Percentiles rank a stretch among this genome's conserved stretches.
Evolutionary conservation across 2,797 vertebrate species (phyloP).

Genomic region (Typhlichthys eigenmanni): DNA sequence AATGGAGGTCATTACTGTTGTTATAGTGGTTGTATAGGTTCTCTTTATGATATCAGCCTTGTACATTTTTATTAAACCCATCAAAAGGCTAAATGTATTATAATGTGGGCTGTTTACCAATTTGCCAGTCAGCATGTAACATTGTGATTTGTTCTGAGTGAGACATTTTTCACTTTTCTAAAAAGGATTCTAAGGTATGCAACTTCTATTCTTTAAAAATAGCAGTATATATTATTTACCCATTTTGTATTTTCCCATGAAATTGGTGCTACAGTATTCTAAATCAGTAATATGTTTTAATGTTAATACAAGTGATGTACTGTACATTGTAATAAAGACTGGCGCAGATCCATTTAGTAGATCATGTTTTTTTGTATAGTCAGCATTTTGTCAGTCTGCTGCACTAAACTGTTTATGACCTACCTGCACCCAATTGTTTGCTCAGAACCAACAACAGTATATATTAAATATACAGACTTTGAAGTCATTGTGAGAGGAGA

Average conservation of each 20-base stretch:
- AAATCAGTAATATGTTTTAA: constrained; percentile 63
- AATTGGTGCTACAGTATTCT: constrained; percentile 71
- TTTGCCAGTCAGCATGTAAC: constrained; percentile 2
- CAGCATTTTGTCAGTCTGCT: no score
- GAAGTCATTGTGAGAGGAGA: constrained; percentile 26
- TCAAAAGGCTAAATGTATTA: constrained; percentile 10
- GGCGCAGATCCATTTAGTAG: constrained; percentile 73
- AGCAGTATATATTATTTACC: constrained; percentile 27
- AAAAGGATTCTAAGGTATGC: constrained; percentile 51
- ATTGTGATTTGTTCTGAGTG: constrained; percentile 16
- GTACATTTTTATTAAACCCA: constrained; percentile 33
- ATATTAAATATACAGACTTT: constrained; percentile 29
- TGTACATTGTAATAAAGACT: constrained; percentile 76
- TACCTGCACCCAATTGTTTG: constrained; percentile 8
- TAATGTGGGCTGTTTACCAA: constrained; percentile 1
- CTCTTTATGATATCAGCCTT: constrained; percentile 27
- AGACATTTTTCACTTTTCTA: constrained; percentile 21
- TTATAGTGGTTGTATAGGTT: constrained; percentile 2
- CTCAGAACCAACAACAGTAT: neutral
- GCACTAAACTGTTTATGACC: no score
- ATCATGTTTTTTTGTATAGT: constrained; percentile 24
- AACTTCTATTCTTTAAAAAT: constrained; percentile 62
- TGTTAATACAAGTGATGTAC: constrained; percentile 68
- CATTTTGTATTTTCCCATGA: constrained; percentile 36
- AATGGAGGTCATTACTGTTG: neutral